Base-by-base conservation (phyloP, 92 coral and sea anemone genomes). In the Isaurus tuberculatus region DNA sequence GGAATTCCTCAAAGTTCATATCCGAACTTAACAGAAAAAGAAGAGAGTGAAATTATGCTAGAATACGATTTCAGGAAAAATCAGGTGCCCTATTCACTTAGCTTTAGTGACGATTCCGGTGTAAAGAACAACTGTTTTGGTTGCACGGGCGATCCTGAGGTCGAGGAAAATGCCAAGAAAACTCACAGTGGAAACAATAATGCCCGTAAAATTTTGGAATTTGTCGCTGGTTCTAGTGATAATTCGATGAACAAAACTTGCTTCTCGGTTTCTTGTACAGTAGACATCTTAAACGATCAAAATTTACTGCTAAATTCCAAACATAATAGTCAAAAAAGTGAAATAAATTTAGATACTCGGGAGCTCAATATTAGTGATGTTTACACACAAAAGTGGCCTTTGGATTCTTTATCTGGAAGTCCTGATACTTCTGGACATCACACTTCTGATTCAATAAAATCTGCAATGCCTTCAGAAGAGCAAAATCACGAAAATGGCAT, bases 181-280 rank as follows among this genome's bases (percentile, higher is more conserved):
- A 63, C 0, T 17, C 9, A 2, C 25, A 34, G 40, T 2, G 73
- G n/a, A 11, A 23, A 15, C 26, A 44, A 4, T 6, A 31, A 48
- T 33, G 65, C 88, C 4, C 98, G 94, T 70, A 68, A 58, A 40
- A 93, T 94, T 86, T 95, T 85, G 66, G 94, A 89, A 26, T 36
- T 72, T 11, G 61, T 91, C 33, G 66, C 90, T 55, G 81, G 83
- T 3, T 88, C 91, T 75, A 93, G 98, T 83, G 94, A 91, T 65
- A 74, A 71, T 28, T 90, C 91, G 0, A 79, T 86, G 22, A 46
- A 53, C 36, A 75, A 22, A 61, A 82, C 65, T 28, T 72, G 77
- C 34, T 75, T 32, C 66, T n/a, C 31, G 55, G 80, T 42, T 63
- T 32, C 36, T 22, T 16, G 64, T 31, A 37, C 16, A 23, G 36